phyloP scores from a whole-genome alignment of 1,140 invertebrate genomes.

The Drosophila paulistorum region DNA sequence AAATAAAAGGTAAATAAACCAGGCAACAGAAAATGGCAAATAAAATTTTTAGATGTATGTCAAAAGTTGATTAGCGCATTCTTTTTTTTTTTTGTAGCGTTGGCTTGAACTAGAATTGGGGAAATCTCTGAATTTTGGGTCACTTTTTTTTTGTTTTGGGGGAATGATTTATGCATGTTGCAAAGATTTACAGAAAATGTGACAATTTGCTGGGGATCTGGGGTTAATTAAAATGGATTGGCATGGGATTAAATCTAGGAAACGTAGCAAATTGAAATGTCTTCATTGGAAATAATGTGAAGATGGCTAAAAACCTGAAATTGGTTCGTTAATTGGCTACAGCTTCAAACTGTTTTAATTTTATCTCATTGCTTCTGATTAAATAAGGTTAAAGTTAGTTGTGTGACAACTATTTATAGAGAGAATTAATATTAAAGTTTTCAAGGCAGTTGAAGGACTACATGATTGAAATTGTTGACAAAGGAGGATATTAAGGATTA shows the following conservation, averaged over 20 bases:
- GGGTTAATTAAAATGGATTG: constrained; percentile 66
- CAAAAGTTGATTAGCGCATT: constrained; percentile 45
- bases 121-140: constrained; percentile 8
- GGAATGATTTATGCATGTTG: constrained; percentile 52
- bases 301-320: background rate
- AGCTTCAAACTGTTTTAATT: background rate
- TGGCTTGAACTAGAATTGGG: background rate
- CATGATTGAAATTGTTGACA: too few species aligned
- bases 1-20: constrained; percentile 58
- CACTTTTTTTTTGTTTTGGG: background rate
- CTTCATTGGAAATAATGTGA: background rate
- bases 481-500: too few species aligned
- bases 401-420: background rate
- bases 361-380: too few species aligned
- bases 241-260: constrained; percentile 3
- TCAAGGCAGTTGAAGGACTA: too few species aligned
- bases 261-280: background rate
- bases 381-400: background rate
- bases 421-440: background rate
- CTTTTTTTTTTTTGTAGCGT: background rate
- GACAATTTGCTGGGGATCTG: constrained; percentile 26
- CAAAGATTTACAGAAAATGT: constrained; percentile 30
- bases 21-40: background rate
- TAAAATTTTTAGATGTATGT: constrained; percentile 40
- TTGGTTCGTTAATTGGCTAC: background rate